Evolutionary conservation across 2,797 vertebrate genomes (phyloP).

Genomic region (Gambusia yucatana): DNA sequence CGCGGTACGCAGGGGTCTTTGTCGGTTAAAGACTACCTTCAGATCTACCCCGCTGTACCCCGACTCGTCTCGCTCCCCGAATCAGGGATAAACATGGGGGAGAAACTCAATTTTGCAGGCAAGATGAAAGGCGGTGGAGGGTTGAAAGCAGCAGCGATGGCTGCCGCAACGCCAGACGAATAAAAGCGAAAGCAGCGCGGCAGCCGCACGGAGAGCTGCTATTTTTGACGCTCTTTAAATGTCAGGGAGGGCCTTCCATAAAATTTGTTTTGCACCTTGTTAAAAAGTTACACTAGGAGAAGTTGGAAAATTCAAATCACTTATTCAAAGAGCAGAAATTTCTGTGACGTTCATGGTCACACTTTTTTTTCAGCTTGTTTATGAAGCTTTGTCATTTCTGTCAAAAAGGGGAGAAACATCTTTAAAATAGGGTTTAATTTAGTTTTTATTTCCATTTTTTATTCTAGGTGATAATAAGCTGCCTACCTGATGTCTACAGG

Average conservation of each 20-base stretch:
- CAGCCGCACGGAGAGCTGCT: conserved; percentile 42
- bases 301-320: conserved; percentile 42
- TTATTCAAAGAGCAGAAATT: not conserved
- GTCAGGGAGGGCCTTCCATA: conserved; percentile 69
- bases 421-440: not conserved
- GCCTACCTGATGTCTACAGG: not conserved
- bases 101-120: conserved; percentile 49
- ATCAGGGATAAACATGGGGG: conserved; percentile 65
- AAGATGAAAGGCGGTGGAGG: conserved; percentile 64
- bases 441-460: not conserved
- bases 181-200: conserved; percentile 53
- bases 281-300: conserved; percentile 66
- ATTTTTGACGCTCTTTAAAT: conserved; percentile 57
- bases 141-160: conserved; percentile 60
- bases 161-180: conserved; percentile 56
- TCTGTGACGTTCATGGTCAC: not conserved
- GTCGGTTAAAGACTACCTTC: conserved; percentile 69
- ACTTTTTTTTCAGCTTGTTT: not conserved
- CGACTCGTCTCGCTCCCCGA: conserved; percentile 49
- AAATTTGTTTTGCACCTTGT: conserved; percentile 68
- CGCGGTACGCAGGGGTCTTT: conserved; percentile 63
- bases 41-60: conserved; percentile 61
- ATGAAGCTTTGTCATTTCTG: not conserved
- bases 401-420: not conserved
- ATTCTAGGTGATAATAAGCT: not conserved